Evolutionary conservation across 2,113 vertebrate species (phyloP).

Genomic region (human (Homo sapiens)): GRCh38 chr9:27515001-27515500

Average conservation of each 20-base stretch:
- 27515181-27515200: not conserved
- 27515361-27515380: not conserved
- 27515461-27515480: constrained; percentile 33
- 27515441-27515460: constrained; percentile 1
- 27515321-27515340: not conserved
- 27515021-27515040: not conserved
- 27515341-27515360: not conserved
- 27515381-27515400: not conserved
- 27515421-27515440: not conserved
- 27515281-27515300: not conserved
- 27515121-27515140: not conserved
- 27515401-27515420: not conserved
- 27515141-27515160: not conserved
- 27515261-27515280: constrained; percentile 6
- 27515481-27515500: not conserved
- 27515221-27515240: not conserved
- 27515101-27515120: not conserved
- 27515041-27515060: not conserved
- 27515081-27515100: not conserved
- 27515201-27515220: not conserved
- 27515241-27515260: not conserved
- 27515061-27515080: constrained; percentile 13
- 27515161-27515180: not conserved
- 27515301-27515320: not conserved
- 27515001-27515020: not conserved